These are phyloP conservation scores for Furnarius figulus DNA, from an alignment of 2,113 vertebrate genomes.

Conservation along the genomic window DNA sequence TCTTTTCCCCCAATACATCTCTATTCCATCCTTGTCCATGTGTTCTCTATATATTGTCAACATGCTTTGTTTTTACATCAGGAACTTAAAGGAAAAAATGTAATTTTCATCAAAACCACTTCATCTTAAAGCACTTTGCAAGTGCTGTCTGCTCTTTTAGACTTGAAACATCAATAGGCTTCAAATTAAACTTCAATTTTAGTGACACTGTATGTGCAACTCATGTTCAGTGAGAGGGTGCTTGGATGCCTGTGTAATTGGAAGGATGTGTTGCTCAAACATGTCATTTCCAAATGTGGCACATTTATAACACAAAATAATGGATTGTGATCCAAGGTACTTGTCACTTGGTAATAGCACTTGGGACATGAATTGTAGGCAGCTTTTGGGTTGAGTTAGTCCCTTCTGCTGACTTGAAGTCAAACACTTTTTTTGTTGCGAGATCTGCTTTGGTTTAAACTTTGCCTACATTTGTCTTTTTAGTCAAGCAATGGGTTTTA, in stretches of 20 bases:
- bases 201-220: not conserved
- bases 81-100: not conserved
- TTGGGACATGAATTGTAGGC: not conserved
- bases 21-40: not conserved
- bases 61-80: not conserved
- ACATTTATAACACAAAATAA: not conserved
- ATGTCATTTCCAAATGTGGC: not conserved
- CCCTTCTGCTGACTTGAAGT: not conserved
- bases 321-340: not conserved
- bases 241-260: not conserved
- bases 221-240: not conserved
- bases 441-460: not conserved
- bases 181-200: slow-evolving; percentile 7
- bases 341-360: not conserved
- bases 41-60: not conserved
- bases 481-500: not conserved
- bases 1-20: not conserved
- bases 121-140: not conserved
- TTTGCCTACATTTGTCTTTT: not conserved
- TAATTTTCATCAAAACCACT: not conserved
- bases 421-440: not conserved
- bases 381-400: not conserved
- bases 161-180: not conserved
- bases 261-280: not conserved
- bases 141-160: not conserved